Evolutionary conservation across 2,113 vertebrate genomes (phyloP).

Genomic region (Okapia johnstoni): DNA sequence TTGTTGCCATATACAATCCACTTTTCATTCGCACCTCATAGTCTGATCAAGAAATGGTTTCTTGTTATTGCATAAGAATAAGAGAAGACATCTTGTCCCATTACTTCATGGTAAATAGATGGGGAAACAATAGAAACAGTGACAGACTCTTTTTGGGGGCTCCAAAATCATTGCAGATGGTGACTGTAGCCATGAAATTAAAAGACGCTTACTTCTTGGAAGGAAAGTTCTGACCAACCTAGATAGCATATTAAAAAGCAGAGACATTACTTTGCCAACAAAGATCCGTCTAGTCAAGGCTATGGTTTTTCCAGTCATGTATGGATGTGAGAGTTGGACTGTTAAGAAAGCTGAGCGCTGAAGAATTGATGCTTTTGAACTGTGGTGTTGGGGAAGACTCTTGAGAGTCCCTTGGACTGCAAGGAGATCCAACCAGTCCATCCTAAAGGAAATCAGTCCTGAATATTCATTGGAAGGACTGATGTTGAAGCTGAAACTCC

Average conservation of each 20-base stretch:
- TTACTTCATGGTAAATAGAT: neutral
- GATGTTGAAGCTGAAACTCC: neutral
- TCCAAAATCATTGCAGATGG: neutral
- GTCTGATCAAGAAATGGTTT: neutral
- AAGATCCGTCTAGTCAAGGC: neutral
- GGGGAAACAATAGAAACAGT: neutral
- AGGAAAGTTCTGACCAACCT: neutral
- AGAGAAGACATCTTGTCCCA: neutral
- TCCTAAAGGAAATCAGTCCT: neutral
- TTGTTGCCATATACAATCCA: neutral
- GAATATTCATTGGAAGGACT: neutral
- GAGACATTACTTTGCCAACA: neutral
- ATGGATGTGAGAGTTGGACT: neutral
- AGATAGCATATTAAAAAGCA: neutral
- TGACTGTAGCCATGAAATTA: neutral
- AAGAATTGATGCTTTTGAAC: neutral
- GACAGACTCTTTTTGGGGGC: neutral
- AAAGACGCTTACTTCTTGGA: neutral
- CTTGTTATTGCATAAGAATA: neutral
- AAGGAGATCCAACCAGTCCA: neutral
- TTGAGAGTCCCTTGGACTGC: neutral
- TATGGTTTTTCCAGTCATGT: neutral
- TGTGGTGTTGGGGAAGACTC: neutral
- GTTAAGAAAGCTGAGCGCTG: accelerated
- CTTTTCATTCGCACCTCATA: neutral